Conservation (phyloP, 2,888 invertebrate genomes). For the Sarcophaga subvicina region DNA sequence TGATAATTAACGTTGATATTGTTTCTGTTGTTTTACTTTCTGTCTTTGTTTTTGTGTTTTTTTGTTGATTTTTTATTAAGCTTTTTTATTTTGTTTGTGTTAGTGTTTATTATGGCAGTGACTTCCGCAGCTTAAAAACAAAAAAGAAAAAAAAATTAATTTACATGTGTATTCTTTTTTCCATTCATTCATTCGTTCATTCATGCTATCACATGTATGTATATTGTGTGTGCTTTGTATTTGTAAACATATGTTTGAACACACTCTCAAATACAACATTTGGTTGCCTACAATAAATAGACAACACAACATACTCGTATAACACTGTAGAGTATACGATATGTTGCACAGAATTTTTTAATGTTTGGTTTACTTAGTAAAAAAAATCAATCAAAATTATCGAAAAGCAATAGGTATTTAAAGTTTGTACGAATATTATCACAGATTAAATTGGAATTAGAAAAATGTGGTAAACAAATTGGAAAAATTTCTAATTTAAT, state of each 20-base stretch:
- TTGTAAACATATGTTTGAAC: not conserved
- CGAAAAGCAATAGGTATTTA: too few species aligned
- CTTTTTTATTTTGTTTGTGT: conserved; percentile 56
- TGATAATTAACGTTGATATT: conserved; percentile 43
- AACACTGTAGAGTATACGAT: too few species aligned
- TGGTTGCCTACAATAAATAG: not conserved
- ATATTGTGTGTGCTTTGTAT: not conserved
- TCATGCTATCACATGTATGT: not conserved
- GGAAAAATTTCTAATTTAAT: too few species aligned
- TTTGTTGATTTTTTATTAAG: conserved; percentile 4
- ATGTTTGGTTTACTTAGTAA: too few species aligned
- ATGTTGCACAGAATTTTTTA: too few species aligned
- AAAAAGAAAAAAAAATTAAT: conserved; percentile 43
- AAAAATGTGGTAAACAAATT: too few species aligned
- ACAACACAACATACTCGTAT: too few species aligned
- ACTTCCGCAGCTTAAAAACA: conserved; percentile 63
- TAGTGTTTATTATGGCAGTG: conserved; percentile 58
- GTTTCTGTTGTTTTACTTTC: conserved; percentile 17
- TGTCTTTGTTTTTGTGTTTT: conserved; percentile 11
- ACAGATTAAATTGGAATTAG: too few species aligned
- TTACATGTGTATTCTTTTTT: not conserved
- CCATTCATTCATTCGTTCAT: not conserved
- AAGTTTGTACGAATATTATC: too few species aligned
- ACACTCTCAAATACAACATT: not conserved
- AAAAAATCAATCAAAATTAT: too few species aligned